phyloP scores from a whole-genome alignment of 2,797 vertebrate genomes.

The Neosilurus mollespiculum region DNA sequence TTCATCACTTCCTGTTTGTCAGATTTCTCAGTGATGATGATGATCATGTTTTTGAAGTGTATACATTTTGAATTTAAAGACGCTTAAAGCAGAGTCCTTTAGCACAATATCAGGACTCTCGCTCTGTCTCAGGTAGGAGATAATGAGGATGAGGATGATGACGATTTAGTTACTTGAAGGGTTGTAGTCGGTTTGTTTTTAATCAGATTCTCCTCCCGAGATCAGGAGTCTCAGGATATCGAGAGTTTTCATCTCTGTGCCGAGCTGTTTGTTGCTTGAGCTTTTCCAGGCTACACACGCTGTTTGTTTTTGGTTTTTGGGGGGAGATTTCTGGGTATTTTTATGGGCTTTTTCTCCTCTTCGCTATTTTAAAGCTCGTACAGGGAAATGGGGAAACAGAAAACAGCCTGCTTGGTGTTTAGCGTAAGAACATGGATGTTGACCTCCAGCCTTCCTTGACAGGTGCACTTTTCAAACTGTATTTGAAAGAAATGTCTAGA shows the following conservation, averaged over 20 bases:
- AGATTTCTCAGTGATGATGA: constrained; percentile 28
- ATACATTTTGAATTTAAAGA: constrained; percentile 22
- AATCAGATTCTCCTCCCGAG: background rate
- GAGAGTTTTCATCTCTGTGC: constrained; percentile 3
- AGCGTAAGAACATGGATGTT: background rate
- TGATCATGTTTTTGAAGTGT: constrained; percentile 37
- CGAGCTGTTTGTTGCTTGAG: constrained; percentile 7
- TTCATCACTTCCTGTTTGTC: constrained; percentile 37
- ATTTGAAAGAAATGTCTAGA: background rate
- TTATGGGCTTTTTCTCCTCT: background rate
- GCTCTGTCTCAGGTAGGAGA: constrained; percentile 75
- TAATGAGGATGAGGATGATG: background rate
- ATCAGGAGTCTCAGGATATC: constrained; percentile 11
- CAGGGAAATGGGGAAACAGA: background rate
- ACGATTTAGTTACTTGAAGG: background rate
- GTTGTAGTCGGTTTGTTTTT: background rate
- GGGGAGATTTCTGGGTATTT: too few species aligned
- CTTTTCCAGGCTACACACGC: constrained; percentile 2
- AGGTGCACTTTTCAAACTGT: background rate
- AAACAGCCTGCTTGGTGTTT: background rate
- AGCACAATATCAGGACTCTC: constrained; percentile 52
- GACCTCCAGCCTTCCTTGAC: background rate
- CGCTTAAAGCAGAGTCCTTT: constrained; percentile 38
- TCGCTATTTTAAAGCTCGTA: background rate
- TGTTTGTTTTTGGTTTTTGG: background rate